phyloP scores from a whole-genome alignment of 2,113 vertebrate species.

The Campylomormyrus tamandua region DNA sequence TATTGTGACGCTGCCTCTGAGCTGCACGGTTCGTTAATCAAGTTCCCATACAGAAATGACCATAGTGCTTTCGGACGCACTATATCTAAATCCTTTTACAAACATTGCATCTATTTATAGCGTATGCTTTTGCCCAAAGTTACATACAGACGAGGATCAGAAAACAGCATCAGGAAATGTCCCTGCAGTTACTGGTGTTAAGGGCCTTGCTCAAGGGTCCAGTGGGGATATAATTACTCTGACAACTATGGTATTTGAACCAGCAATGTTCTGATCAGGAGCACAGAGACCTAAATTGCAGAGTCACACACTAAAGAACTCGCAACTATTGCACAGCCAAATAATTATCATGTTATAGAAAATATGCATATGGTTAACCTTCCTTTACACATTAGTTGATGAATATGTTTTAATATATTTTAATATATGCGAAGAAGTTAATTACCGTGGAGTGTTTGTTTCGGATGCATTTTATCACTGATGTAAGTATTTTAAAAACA shows the following conservation, averaged over 20 bases:
- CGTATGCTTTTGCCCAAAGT: not conserved
- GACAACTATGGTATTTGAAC: not conserved
- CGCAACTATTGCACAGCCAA: not conserved
- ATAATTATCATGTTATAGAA: not conserved
- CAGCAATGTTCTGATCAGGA: not conserved
- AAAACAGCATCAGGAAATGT: not conserved
- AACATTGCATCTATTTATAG: not conserved
- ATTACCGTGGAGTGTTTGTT: not conserved
- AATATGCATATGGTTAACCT: not conserved
- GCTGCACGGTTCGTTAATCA: not conserved
- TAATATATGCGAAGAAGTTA: not conserved
- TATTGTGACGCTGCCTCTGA: not conserved
- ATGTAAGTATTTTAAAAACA: not conserved
- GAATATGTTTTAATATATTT: too few species aligned
- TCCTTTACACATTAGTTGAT: not conserved
- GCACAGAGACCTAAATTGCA: not conserved
- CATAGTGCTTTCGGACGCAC: not conserved
- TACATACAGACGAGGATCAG: not conserved
- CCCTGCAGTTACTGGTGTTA: not conserved
- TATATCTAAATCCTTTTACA: not conserved
- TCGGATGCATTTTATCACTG: not conserved
- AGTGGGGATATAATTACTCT: not conserved
- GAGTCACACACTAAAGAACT: not conserved
- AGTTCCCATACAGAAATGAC: not conserved
- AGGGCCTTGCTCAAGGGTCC: not conserved